Base-by-base conservation (phyloP, 2,113 vertebrate species). In the Pyxicephalus adspersus region DNA sequence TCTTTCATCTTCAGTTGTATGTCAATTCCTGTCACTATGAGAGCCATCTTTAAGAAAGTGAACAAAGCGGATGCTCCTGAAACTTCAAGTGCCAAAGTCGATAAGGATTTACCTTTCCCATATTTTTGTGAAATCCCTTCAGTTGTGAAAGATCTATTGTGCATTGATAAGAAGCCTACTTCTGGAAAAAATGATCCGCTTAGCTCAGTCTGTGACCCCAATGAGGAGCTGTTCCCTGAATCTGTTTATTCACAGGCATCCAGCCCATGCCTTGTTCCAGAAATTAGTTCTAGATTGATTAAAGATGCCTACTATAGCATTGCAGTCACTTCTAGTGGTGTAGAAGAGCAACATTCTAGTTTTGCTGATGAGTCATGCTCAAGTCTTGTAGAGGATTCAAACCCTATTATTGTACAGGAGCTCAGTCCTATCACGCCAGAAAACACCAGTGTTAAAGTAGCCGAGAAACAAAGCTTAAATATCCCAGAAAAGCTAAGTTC, bases 21-120 rank as follows among this genome's bases (percentile, higher is more conserved):
- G 93, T 96, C 95, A 38, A 76, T 96, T 19, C 94, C 95, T 8
- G 80, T 91, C 80, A 91, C 92, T 67, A 89, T 96, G 90, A 91
- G 86, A 85, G 85, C 89, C 17, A 83, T 97, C 65, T 89, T 87
- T 77, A 86, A 72, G 85, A 92, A 86, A 0, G 76, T 91, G 4
- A 38, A 85, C 57, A 85, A 86, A 60, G 16, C 28, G 64, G 63
- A 84, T 85, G 77, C 51, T 81, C 28, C 71, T 1, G 29, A 29
- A 9, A 68, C 71, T 8, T 20, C 8, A 2, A 17, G 19, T 68
- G 20, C n/a, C 22, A 67, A 23, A 2, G 19, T 1, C 3, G 26
- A 26, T 3, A 22, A 28, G 28, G 23, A 5, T 60, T 38, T 38
- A 22, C 4, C 51, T 6, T 29, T 28, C 23, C 9, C 3, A n/a